Base-by-base conservation (phyloP, 2,113 vertebrate species). In the Guaruba guarouba region DNA sequence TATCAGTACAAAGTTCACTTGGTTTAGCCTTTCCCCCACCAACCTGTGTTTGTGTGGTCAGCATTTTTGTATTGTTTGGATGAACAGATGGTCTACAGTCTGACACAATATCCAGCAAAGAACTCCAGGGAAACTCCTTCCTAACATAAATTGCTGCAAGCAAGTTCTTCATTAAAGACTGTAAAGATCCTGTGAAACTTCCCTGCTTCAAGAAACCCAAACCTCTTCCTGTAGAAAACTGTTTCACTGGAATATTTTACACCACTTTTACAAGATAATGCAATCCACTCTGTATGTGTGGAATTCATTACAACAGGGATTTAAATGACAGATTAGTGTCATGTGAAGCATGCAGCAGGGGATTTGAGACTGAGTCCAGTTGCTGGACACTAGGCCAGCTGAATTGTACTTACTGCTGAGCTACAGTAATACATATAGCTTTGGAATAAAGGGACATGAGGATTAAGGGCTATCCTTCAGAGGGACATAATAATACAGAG, bases 241-340 rank as follows among this genome's bases (percentile, higher is more conserved):
- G 12, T 90, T 86, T 35, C 70, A 19, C 37, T 3, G 1, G 8
- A 66, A 69, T 75, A 79, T 69, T 86, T 90, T 55, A 75, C 75
- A 86, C 25, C 13, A 19, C 18, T 66, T 96, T 33, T 76, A 76
- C 48, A 93, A 11, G 52, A 66, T 37, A 88, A 85, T 66, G 44
- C 27, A 85, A 85, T 80, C 74, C 43, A 67, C 7, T 27, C 55
- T 44, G 8, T 85, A 90, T 83, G 55, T 89, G 51, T 92, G 73
- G 69, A 88, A 85, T 95, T 97, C 80, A 96, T 97, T 97, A 96
- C 54, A 52, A 68, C 23, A 71, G 49, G 69, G 87, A 96, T 96
- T 96, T 95, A 97, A 97, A 96, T 74, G 86, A 90, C 92, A 95
- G 51, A 17, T 91, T 78, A 97, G 33, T 76, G 39, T 96, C 92